These are phyloP conservation scores for Coranthus polyacanthus DNA, from an alignment of 2,797 vertebrate species.

Conservation along the genomic window DNA sequence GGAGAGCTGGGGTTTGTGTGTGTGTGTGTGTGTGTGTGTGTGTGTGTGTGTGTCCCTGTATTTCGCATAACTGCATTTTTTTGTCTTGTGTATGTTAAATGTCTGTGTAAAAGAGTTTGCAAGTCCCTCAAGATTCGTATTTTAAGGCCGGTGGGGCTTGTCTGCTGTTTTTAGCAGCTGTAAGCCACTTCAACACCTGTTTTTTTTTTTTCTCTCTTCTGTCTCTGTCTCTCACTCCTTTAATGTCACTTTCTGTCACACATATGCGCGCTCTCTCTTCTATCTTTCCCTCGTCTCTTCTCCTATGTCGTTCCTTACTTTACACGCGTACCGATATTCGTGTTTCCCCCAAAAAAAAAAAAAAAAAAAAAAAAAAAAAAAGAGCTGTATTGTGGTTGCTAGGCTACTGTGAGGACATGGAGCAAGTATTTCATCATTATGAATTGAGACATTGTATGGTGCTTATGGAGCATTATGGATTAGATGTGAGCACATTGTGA, in stretches of 20 bases:
- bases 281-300: neutral
- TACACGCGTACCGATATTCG: neutral
- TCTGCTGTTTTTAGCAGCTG: constrained; percentile 21
- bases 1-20: constrained; percentile 30
- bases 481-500: constrained; percentile 45
- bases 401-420: constrained; percentile 78
- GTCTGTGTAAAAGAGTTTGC: neutral
- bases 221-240: constrained; percentile 8
- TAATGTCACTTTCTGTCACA: constrained; percentile 25
- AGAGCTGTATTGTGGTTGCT: constrained; percentile 80
- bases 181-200: constrained; percentile 1
- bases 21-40: too few relatives aligned
- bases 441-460: constrained; percentile 61
- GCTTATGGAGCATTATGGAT: constrained; percentile 53
- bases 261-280: neutral
- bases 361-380: constrained; percentile 21
- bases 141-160: neutral
- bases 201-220: neutral
- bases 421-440: constrained; percentile 71
- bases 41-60: constrained; percentile 35
- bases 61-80: constrained; percentile 33
- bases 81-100: constrained; percentile 20
- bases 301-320: constrained; percentile 8
- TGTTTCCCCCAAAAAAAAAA: constrained; percentile 16
- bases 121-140: constrained; percentile 24